These are phyloP conservation scores for Lipophrys pholis DNA, from an alignment of 2,113 vertebrate genomes.

Conservation along the genomic window DNA sequence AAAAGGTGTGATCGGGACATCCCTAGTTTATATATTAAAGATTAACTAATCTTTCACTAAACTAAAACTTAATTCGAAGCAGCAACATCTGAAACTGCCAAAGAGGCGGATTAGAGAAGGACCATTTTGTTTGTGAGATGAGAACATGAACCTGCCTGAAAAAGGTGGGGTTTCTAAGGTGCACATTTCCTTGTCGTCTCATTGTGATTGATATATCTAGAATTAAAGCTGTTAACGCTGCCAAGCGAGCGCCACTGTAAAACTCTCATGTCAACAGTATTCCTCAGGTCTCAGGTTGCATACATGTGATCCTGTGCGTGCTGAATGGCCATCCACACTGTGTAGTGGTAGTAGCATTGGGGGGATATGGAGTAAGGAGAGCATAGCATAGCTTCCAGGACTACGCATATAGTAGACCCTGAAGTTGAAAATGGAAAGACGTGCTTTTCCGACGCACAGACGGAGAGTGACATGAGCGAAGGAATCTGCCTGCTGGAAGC, in stretches of 20 bases:
- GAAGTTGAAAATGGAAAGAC: constrained; percentile 60
- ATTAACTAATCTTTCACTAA: constrained; percentile 10
- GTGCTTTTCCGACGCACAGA: constrained; percentile 23
- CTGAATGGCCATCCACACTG: not conserved
- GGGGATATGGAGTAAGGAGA: constrained; percentile 17
- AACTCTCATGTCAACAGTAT: constrained; percentile 57
- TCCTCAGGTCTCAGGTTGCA: constrained; percentile 51
- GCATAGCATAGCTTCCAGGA: constrained; percentile 23
- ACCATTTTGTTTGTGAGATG: constrained; percentile 7
- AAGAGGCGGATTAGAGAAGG: constrained; percentile 5
- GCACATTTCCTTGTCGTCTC: constrained; percentile 23
- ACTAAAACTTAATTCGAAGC: not conserved
- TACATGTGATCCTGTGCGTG: constrained; percentile 32
- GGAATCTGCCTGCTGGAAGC: constrained; percentile 27
- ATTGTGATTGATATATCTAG: constrained; percentile 50
- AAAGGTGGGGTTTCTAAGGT: not conserved
- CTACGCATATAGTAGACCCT: constrained; percentile 15
- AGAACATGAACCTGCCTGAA: not conserved
- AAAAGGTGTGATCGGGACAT: no score
- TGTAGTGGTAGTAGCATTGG: constrained; percentile 7
- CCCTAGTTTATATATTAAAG: not conserved
- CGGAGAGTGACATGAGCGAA: not conserved
- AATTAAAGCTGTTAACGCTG: constrained; percentile 31
- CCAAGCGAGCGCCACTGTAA: constrained; percentile 33
- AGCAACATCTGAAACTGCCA: not conserved